Evolutionary conservation across 2,113 vertebrate species (phyloP).

Genomic region (Pituophis catenifer): DNA sequence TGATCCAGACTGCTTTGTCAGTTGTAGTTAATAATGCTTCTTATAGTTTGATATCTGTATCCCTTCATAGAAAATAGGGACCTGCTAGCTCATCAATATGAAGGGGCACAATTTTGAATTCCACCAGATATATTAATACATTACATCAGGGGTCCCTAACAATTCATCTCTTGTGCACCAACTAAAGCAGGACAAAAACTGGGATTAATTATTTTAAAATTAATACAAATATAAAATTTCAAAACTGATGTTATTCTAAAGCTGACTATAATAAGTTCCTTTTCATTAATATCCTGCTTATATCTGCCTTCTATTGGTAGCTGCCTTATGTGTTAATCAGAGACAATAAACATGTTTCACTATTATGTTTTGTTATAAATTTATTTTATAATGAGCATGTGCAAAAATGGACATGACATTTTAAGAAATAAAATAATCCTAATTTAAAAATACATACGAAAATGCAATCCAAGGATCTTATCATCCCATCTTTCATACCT

Average conservation of each 20-base stretch:
- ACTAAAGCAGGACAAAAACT: background rate
- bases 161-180: background rate
- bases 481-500: slow-evolving; percentile 68
- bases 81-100: background rate
- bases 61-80: background rate
- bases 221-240: background rate
- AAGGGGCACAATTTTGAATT: too few species aligned
- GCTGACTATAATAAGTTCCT: background rate
- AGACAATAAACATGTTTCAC: background rate
- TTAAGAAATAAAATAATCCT: background rate
- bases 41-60: background rate
- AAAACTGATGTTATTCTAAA: background rate
- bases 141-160: too few species aligned
- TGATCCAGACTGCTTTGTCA: background rate
- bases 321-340: background rate
- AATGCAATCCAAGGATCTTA: background rate
- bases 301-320: background rate
- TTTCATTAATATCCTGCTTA: background rate
- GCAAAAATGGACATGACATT: background rate
- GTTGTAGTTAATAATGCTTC: background rate
- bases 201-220: background rate
- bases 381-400: background rate
- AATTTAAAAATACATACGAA: background rate
- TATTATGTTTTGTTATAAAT: background rate
- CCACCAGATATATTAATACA: too few species aligned